Conservation (phyloP, 1,140 invertebrate species). For the Pomacea maculata region DNA sequence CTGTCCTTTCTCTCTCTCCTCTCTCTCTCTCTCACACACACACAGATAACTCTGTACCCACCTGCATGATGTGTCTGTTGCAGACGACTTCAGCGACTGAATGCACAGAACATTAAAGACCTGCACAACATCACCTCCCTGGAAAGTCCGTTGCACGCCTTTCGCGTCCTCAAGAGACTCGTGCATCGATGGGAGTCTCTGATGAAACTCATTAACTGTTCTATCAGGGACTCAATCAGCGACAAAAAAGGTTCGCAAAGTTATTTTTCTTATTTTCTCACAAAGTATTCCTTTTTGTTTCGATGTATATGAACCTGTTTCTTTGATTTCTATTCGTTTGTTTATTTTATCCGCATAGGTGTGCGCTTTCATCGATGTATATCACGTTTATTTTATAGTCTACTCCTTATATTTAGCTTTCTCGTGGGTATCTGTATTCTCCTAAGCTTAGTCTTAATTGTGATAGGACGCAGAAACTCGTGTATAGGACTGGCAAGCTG, state of each 20-base stretch:
- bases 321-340: background rate
- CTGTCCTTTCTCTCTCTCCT: too few relatives aligned
- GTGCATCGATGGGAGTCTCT: constrained; percentile 7
- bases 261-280: background rate
- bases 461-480: too few relatives aligned
- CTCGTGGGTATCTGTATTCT: too few relatives aligned
- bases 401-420: too few relatives aligned
- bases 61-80: too few relatives aligned
- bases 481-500: too few relatives aligned
- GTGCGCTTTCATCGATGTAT: too few relatives aligned
- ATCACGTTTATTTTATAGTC: too few relatives aligned
- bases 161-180: constrained; percentile 13
- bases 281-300: background rate
- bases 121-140: background rate
- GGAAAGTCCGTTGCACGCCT: constrained; percentile 12
- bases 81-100: constrained; percentile 1
- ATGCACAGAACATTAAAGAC: background rate
- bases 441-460: too few relatives aligned
- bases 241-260: background rate
- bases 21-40: too few relatives aligned
- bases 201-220: background rate
- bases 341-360: background rate
- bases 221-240: background rate
- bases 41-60: too few relatives aligned
- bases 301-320: background rate